These are phyloP conservation scores for Aphodius granarius DNA, from an alignment of 2,888 invertebrate species.

Conservation along the genomic window DNA sequence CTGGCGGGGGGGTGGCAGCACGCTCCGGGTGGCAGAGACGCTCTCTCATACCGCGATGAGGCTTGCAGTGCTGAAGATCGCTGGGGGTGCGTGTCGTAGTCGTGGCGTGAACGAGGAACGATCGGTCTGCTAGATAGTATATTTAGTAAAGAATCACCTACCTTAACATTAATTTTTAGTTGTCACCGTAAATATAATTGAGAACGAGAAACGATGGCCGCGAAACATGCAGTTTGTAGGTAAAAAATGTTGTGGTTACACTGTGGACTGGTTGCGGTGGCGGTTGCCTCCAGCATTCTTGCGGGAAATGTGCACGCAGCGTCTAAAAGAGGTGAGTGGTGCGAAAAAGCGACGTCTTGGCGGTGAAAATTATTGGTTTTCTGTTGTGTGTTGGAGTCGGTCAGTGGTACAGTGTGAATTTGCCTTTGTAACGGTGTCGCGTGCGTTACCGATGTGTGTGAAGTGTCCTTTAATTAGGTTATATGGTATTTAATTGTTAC, in stretches of 20 bases:
- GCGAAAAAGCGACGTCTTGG: not conserved
- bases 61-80: conserved; percentile 48
- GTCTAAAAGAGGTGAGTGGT: conserved; percentile 49
- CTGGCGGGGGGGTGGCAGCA: conserved; percentile 34
- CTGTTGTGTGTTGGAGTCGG: not conserved
- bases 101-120: conserved; percentile 20
- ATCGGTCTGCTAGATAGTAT: conserved; percentile 22
- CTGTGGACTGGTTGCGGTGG: conserved; percentile 39
- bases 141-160: conserved; percentile 17
- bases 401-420: not conserved
- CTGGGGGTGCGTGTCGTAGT: conserved; percentile 46
- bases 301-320: conserved; percentile 41
- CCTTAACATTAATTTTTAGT: conserved; percentile 26
- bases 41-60: conserved; percentile 49
- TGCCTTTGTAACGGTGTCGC: not conserved
- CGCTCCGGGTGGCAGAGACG: conserved; percentile 35
- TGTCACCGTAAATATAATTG: not conserved
- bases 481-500: not conserved
- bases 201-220: conserved; percentile 46
- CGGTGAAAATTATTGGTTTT: not conserved
- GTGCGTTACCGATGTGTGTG: not conserved
- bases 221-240: conserved; percentile 52
- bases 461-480: not conserved
- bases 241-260: conserved; percentile 53
- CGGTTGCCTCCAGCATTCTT: conserved; percentile 44